Conservation (phyloP, 2,113 vertebrate genomes). For the Gnathonemus echidnorhynchus region DNA sequence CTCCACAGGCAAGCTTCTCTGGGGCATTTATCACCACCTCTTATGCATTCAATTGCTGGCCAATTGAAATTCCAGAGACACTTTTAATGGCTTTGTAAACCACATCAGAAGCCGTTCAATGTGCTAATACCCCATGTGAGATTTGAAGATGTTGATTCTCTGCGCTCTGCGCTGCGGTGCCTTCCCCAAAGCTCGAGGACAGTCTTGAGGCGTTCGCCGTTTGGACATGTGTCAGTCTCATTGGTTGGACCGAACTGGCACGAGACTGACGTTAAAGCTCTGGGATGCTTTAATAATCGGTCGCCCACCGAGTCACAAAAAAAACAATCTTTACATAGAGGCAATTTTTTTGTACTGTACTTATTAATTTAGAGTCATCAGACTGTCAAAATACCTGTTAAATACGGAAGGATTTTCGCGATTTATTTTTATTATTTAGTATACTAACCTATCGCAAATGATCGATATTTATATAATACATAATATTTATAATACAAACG, state of each 20-base stretch:
- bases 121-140: constrained; percentile 2
- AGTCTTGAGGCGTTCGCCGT: neutral
- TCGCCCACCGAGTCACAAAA: neutral
- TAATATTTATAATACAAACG: neutral
- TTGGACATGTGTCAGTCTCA: neutral
- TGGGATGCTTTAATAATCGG: neutral
- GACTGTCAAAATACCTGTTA: neutral
- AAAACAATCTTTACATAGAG: neutral
- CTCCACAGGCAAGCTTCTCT: neutral
- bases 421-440: neutral
- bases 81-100: neutral
- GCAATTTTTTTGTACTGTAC: neutral
- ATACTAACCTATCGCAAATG: neutral
- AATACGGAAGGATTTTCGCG: neutral
- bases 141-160: constrained; percentile 2
- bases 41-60: constrained; percentile 10
- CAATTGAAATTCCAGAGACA: constrained; percentile 25
- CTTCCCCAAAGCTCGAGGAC: neutral
- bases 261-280: neutral
- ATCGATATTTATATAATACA: neutral
- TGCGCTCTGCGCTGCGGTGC: neutral
- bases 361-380: neutral
- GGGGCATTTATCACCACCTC: neutral
- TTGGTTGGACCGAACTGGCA: neutral
- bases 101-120: constrained; percentile 4